Conservation (phyloP, 2,113 vertebrate genomes). For the Neoarius graeffei region DNA sequence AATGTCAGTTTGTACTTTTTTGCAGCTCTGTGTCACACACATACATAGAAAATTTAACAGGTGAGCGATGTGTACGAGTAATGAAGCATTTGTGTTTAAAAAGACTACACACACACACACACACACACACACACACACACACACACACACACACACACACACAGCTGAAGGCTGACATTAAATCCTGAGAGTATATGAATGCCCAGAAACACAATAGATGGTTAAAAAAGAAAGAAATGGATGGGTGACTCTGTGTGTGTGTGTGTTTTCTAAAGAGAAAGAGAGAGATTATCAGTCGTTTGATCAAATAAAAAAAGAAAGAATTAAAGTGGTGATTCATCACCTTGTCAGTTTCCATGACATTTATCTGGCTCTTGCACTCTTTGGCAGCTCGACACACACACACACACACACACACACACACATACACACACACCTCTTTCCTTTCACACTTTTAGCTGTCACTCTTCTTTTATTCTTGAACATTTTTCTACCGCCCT, state of each 20-base stretch:
- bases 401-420: background rate
- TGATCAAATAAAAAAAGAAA: slow-evolving; percentile 37
- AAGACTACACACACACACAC: background rate
- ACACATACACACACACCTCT: background rate
- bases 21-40: background rate
- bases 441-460: background rate
- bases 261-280: too few relatives aligned
- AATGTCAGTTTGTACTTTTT: background rate
- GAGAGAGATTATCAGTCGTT: slow-evolving; percentile 3
- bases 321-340: slow-evolving; percentile 49
- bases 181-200: background rate
- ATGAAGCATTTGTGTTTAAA: background rate
- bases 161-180: background rate
- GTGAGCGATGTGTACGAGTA: background rate
- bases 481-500: background rate
- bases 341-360: slow-evolving; percentile 38
- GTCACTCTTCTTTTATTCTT: slow-evolving; percentile 14
- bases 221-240: background rate
- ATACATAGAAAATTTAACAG: background rate
- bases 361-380: slow-evolving; percentile 9
- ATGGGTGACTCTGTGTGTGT: background rate
- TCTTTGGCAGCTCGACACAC: slow-evolving; percentile 18
- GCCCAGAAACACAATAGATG: background rate
- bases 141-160: background rate
- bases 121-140: too few relatives aligned